Base-by-base conservation (phyloP, 2,113 vertebrate species). In the Eira barbara region DNA sequence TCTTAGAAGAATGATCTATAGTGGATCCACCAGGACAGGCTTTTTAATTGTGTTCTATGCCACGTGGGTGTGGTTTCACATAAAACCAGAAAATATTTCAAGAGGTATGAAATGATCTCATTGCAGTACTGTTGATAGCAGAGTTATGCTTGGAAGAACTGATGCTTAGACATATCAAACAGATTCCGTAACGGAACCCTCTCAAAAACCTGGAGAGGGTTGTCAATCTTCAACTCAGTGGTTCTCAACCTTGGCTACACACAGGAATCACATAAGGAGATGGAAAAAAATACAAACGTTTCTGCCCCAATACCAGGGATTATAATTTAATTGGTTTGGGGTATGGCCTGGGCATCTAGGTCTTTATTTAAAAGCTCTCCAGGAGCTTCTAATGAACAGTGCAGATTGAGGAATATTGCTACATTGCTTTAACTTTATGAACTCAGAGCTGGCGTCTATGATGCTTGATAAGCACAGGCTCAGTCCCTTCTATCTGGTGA, bases 401-500 rank as follows among this genome's bases (percentile, higher is more conserved):
- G 27, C 49, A 69, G 39, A 14, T 7, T 95, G 74, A 73, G 45
- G 89, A 90, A 67, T n/a, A 31, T 25, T 94, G 10, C 6, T 89
- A 73, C 27, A 25, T 25, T 89, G 7, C 7, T 89, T 95, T 73
- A 82, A 92, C 6, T 59, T 83, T 42, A 79, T 42, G 83, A 55
- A 67, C 15, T 96, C 74, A 36, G 12, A 93, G 3, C 67, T 31
- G 31, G 45, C 49, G n/a, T 81, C 12, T 47, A 13, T 21, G 9
- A 81, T 59, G 12, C 21, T 34, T 82, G 34, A 1, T 23, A 97
- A 95, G 0, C 34, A 2, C 15, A 55, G 10, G 1, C 14, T 39
- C 21, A 89, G 15, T 34, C 3, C 15, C 7, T 67, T 52, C 17
- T 3, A 79, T 7, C 4, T 31, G 17, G 29, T 36, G 34, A 42